Evolutionary conservation across 2,797 vertebrate species (phyloP).

Genomic region (Lacerta viridis): DNA sequence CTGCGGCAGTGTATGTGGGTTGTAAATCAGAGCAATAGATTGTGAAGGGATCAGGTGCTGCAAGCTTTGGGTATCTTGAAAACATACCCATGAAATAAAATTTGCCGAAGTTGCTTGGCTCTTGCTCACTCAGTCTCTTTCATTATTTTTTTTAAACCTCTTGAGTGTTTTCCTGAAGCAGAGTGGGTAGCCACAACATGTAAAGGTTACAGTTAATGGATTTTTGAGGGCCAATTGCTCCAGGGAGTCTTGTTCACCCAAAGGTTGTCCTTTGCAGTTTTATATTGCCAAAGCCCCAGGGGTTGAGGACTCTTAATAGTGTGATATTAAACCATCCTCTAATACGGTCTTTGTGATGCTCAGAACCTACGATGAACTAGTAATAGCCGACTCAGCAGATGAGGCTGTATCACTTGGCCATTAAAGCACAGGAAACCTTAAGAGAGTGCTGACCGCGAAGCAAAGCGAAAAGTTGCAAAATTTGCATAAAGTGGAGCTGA

Average conservation of each 20-base stretch:
- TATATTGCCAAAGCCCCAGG: conserved; percentile 7
- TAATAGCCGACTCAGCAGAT: neutral
- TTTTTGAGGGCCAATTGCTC: neutral
- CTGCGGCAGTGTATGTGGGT: neutral
- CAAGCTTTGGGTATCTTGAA: neutral
- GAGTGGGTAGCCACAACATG: neutral
- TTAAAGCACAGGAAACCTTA: neutral
- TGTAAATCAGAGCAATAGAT: neutral
- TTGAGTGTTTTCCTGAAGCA: neutral
- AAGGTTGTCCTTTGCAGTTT: neutral
- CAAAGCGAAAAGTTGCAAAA: conserved; percentile 41
- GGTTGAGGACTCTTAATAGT: neutral
- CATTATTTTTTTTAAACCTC: neutral
- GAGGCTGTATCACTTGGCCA: conserved; percentile 9
- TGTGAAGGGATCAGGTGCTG: neutral
- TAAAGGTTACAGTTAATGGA: conserved; percentile 45
- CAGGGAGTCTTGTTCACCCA: conserved; percentile 12
- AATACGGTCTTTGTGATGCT: neutral
- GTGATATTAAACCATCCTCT: conserved; percentile 4
- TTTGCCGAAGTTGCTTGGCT: neutral
- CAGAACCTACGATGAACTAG: conserved; percentile 27
- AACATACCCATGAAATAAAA: neutral
- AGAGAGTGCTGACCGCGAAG: neutral
- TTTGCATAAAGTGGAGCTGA: neutral
- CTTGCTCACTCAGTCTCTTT: neutral